A percentile compares a stretch with the other conserved stretches of the same genome.
phyloP scores from a whole-genome alignment of 2,888 invertebrate genomes.

The Lamellibrachia satsuma region DNA sequence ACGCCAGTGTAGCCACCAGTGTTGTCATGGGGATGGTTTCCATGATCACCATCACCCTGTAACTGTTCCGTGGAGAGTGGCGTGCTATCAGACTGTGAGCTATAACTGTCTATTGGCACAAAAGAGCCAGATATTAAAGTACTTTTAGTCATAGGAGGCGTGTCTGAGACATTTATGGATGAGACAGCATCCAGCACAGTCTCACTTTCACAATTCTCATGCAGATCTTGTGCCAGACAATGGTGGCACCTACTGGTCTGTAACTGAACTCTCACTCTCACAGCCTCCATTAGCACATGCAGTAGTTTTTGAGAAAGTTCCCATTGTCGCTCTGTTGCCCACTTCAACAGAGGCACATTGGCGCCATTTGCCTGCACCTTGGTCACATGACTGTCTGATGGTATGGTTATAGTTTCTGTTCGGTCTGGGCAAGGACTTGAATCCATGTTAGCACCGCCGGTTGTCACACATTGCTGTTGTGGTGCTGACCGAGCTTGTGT shows the following conservation, averaged over 20 bases:
- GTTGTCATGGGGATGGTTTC: conserved; percentile 4
- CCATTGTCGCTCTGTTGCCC: conserved; percentile 24
- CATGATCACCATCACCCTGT: background rate
- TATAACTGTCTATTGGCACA: background rate
- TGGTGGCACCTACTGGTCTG: conserved; percentile 40
- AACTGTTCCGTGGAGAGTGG: background rate
- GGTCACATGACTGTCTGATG: background rate
- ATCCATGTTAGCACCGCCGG: background rate
- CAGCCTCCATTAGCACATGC: conserved; percentile 56
- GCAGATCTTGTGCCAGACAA: conserved; percentile 27
- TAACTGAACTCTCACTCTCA: conserved; percentile 51
- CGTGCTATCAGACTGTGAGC: background rate
- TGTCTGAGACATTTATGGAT: background rate
- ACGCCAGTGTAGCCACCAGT: background rate
- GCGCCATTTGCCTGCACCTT: background rate
- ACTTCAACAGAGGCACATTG: background rate
- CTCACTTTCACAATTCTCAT: background rate
- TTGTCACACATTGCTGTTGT: background rate
- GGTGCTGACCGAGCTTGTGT: background rate
- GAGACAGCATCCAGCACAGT: background rate
- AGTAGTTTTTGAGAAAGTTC: conserved; percentile 53
- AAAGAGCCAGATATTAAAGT: background rate
- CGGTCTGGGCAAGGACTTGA: background rate
- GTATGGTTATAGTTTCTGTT: background rate
- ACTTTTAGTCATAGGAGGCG: background rate